phyloP scores from a whole-genome alignment of 1,140 invertebrate genomes.

The Saxidomus purpurata region DNA sequence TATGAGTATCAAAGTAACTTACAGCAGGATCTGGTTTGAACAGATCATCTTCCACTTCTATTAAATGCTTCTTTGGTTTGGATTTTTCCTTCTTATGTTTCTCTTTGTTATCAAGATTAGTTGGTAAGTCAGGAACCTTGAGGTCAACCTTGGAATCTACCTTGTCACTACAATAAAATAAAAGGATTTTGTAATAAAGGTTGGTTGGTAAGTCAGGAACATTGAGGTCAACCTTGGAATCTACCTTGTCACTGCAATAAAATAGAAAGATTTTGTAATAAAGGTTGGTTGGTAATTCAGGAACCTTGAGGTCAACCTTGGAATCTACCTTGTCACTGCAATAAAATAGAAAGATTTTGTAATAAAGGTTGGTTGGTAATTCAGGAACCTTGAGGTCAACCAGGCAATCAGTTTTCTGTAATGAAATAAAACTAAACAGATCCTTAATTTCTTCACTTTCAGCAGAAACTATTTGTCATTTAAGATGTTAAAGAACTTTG shows the following conservation, averaged over 20 bases:
- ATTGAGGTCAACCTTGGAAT: constrained; percentile 11
- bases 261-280: neutral
- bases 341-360: neutral
- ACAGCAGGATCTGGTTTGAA: constrained; percentile 47
- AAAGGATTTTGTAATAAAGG: neutral
- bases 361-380: constrained; percentile 9
- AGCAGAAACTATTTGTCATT: too few relatives aligned
- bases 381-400: constrained; percentile 38
- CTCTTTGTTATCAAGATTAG: constrained; percentile 37
- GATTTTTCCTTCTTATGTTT: constrained; percentile 48
- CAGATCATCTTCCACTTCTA: constrained; percentile 58
- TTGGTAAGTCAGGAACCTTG: constrained; percentile 54
- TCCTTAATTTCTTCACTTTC: too few relatives aligned
- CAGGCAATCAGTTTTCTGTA: constrained; percentile 24
- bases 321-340: constrained; percentile 44
- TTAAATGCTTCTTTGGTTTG: constrained; percentile 52
- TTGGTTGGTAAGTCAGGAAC: constrained; percentile 45
- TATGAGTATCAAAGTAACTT: constrained; percentile 24
- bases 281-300: constrained; percentile 26
- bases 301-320: constrained; percentile 34
- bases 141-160: constrained; percentile 32
- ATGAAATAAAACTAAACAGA: neutral
- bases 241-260: constrained; percentile 48
- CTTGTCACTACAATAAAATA: constrained; percentile 45
- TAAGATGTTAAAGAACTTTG: too few relatives aligned